These are phyloP conservation scores for Chrysomela aeneicollis DNA, from an alignment of 2,888 invertebrate species.

Conservation along the genomic window DNA sequence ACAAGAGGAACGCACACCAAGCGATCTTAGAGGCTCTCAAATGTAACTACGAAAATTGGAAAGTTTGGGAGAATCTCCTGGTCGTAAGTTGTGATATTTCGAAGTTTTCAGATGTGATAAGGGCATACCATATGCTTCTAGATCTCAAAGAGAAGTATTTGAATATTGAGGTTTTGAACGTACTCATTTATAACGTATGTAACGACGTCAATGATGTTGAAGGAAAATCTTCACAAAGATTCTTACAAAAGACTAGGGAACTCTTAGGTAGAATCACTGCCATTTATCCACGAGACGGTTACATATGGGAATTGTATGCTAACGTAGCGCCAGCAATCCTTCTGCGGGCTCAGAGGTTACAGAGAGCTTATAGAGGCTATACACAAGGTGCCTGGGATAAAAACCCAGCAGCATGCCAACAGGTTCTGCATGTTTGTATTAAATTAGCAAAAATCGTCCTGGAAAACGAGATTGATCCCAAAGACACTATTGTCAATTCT, in stretches of 20 bases:
- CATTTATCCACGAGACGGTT: constrained; percentile 72
- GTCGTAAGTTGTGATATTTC: constrained; percentile 86
- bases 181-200: constrained; percentile 75
- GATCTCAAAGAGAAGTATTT: constrained; percentile 84
- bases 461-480: constrained; percentile 59
- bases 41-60: constrained; percentile 94
- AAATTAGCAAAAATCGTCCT: constrained; percentile 68
- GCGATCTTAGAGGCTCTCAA: constrained; percentile 88
- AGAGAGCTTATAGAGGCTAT: constrained; percentile 76
- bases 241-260: constrained; percentile 53
- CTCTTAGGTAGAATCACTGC: constrained; percentile 68
- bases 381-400: constrained; percentile 75
- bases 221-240: constrained; percentile 62
- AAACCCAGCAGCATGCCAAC: constrained; percentile 66
- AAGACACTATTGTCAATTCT: constrained; percentile 52
- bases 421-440: constrained; percentile 69
- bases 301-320: constrained; percentile 85
- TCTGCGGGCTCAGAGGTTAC: constrained; percentile 74
- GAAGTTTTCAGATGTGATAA: constrained; percentile 84
- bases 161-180: constrained; percentile 77
- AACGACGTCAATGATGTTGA: constrained; percentile 71
- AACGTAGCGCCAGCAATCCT: constrained; percentile 70
- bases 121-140: constrained; percentile 83
- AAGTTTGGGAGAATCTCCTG: constrained; percentile 94
- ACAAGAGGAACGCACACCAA: constrained; percentile 85